Evolutionary conservation across 1,140 invertebrate genomes (phyloP).

Genomic region (Sipha flava): DNA sequence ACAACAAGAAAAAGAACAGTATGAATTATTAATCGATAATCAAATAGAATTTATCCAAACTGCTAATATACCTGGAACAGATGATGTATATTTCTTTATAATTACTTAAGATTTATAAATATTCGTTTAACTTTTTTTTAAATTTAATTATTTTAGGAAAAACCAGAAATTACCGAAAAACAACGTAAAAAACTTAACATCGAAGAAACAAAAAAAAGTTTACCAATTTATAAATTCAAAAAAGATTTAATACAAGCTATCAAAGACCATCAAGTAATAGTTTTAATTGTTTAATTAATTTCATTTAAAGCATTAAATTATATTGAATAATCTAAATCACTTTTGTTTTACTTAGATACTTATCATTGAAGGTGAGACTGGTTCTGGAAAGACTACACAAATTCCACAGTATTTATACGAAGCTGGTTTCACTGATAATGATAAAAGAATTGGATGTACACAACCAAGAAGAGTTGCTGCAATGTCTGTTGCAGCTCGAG

Average conservation of each 20-base stretch:
- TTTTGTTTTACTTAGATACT: conserved; percentile 50
- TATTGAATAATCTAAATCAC: background rate
- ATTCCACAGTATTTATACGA: conserved; percentile 95
- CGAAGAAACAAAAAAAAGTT: conserved; percentile 82
- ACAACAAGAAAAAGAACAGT: conserved; percentile 64
- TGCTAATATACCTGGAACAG: conserved; percentile 75
- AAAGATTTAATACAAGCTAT: conserved; percentile 83
- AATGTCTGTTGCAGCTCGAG: conserved; percentile 66
- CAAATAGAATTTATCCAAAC: conserved; percentile 97
- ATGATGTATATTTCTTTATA: conserved; percentile 43
- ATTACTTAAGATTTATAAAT: background rate
- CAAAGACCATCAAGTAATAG: conserved; percentile 68
- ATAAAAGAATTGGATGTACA: conserved; percentile 64
- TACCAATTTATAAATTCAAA: conserved; percentile 91
- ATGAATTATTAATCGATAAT: conserved; percentile 89
- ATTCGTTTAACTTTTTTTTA: conserved; percentile 12
- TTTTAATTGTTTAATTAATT: background rate
- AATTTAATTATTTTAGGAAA: conserved; percentile 39
- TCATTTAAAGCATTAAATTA: background rate
- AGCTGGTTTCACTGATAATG: conserved; percentile 73
- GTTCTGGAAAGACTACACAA: conserved; percentile 97
- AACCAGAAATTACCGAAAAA: conserved; percentile 55
- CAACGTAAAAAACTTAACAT: conserved; percentile 74
- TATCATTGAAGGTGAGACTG: conserved; percentile 97
- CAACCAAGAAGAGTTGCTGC: conserved; percentile 65